Percentiles rank a stretch among this genome's conserved stretches.
phyloP scores from a whole-genome alignment of 2,113 vertebrate genomes.

The Mustela nigripes region DNA sequence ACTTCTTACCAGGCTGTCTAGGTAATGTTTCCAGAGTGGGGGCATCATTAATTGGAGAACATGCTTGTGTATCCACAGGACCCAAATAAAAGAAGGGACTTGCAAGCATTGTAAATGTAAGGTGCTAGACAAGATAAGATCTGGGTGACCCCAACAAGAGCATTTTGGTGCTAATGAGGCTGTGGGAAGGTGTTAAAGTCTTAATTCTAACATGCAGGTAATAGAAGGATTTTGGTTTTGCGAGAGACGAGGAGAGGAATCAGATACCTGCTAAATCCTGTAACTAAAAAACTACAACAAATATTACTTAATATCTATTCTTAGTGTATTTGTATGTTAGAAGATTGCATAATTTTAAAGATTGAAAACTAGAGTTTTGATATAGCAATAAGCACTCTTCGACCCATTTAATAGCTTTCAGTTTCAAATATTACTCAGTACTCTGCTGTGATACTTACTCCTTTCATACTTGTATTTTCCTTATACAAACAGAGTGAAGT shows the following conservation, averaged over 20 bases:
- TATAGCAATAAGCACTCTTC: background rate
- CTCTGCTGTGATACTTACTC: background rate
- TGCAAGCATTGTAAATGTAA: background rate
- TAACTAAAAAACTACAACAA: slow-evolving; percentile 1
- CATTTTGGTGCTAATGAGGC: background rate
- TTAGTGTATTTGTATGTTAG: slow-evolving; percentile 44
- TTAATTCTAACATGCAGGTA: background rate
- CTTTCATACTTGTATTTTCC: slow-evolving; percentile 19
- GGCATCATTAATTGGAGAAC: background rate
- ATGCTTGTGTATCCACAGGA: background rate
- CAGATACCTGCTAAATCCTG: background rate
- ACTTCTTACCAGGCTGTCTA: background rate
- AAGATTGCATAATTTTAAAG: slow-evolving; percentile 62
- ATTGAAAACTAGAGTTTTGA: slow-evolving; percentile 66
- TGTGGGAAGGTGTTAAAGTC: background rate
- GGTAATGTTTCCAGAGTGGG: background rate
- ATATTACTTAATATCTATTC: background rate
- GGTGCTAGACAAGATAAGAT: background rate
- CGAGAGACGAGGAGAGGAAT: background rate
- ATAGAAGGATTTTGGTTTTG: background rate
- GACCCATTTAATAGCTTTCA: slow-evolving; percentile 56
- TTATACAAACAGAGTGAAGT: slow-evolving; percentile 44
- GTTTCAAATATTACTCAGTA: slow-evolving; percentile 53
- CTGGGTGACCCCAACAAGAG: background rate
- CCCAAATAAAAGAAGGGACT: background rate